Evolutionary conservation across 2,888 invertebrate genomes (phyloP), one percentile per base, ranked within the genome.

Genomic region (Sialis fuliginosa): DNA sequence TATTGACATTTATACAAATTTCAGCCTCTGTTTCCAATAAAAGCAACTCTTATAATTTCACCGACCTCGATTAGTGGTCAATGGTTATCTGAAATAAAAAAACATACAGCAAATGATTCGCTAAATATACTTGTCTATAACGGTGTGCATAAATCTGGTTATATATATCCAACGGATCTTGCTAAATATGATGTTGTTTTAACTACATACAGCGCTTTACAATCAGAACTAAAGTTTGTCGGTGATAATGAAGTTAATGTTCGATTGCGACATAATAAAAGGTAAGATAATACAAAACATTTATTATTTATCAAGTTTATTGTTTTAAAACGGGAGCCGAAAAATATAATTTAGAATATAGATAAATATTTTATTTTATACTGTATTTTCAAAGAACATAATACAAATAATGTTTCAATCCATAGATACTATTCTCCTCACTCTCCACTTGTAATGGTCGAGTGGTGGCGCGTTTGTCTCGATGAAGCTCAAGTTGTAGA

Each of bases 401-500:
- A 22, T 2, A 22, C 22, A 22, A 22, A 22, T 22, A 22, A 22
- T 22, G 22, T 22, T 22, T 22, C 22, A 22, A 22, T 22, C 22
- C 4, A 22, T 22, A 45, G 39, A 33, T 82, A 76, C 53, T 67
- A 77, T 61, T 67, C 74, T 1, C 69, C 74, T 2, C 75, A 75
- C 1, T 75, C 79, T 42, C 82, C 86, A 0, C 61, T 87, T n/a
- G 62, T 72, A 1, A 71, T 74, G 56, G 67, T 86, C 2, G 65
- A 75, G 44, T 87, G 83, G 81, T 85, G 84, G 84, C 68, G 86
- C 48, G 70, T 85, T 45, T 75, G 81, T 57, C 63, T 85, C 31
- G 87, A 87, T 62, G 87, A 87, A 64, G 85, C 84, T 5, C 87
- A 87, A 68, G 78, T 82, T 72, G 79, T 84, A 1, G 83, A 85